A percentile compares a stretch with the other conserved stretches of the same genome.
Conservation (phyloP, 2,888 invertebrate species). For the Sipha maydis region DNA sequence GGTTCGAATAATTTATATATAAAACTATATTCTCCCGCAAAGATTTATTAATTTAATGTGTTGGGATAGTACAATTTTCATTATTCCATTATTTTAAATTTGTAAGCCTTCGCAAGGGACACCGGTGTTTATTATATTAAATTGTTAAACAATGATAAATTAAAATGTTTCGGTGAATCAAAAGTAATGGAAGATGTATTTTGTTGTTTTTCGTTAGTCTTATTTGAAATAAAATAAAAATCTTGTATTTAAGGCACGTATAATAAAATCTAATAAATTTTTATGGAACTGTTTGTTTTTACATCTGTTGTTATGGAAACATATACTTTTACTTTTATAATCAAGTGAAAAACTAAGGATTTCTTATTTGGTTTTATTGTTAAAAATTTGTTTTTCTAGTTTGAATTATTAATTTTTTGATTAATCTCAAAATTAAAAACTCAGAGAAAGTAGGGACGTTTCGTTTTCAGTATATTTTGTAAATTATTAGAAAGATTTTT, state of each 20-base stretch:
- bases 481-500: neutral
- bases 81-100: neutral
- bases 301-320: neutral
- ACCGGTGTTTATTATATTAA: too few species aligned
- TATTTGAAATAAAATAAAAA: too few species aligned
- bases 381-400: too few species aligned
- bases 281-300: neutral
- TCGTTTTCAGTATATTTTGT: neutral
- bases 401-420: neutral
- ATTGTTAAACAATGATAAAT: too few species aligned
- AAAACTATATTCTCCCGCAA: too few species aligned
- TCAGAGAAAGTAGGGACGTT: neutral
- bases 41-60: too few species aligned
- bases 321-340: neutral
- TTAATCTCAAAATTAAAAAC: neutral
- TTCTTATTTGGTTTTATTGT: neutral
- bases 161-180: too few species aligned
- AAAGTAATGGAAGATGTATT: too few species aligned
- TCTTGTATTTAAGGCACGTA: too few species aligned
- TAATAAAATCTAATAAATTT: neutral
- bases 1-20: too few species aligned
- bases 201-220: too few species aligned
- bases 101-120: neutral
- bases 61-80: neutral
- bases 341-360: neutral